These are phyloP conservation scores for Ephialtes manifestator DNA, from an alignment of 2,888 invertebrate species.

Conservation along the genomic window DNA sequence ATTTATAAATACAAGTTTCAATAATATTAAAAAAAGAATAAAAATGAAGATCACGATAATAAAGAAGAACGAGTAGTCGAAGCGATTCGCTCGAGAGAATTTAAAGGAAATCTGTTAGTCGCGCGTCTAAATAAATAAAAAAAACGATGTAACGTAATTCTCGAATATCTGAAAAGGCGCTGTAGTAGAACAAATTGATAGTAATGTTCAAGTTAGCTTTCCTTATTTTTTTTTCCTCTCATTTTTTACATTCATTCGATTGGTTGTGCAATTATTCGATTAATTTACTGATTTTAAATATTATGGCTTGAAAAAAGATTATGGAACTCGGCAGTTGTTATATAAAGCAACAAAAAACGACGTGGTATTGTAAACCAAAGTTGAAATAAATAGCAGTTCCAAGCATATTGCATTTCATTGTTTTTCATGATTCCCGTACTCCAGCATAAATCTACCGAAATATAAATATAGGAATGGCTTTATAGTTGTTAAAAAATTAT, in stretches of 20 bases:
- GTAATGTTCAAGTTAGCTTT: slow-evolving; percentile 64
- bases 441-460: no score
- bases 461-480: no score
- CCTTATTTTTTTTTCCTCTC: slow-evolving; percentile 22
- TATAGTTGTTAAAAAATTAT: no score
- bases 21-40: slow-evolving; percentile 5
- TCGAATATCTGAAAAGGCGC: slow-evolving; percentile 40
- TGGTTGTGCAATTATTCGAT: slow-evolving; percentile 43
- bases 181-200: slow-evolving; percentile 60
- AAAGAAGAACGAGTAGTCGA: slow-evolving; percentile 13
- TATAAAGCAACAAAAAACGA: slow-evolving; percentile 37
- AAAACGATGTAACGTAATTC: slow-evolving; percentile 48
- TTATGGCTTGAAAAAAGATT: slow-evolving; percentile 47
- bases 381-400: slow-evolving; percentile 63
- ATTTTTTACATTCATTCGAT: slow-evolving; percentile 58
- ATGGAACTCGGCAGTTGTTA: slow-evolving; percentile 42
- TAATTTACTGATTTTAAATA: slow-evolving; percentile 54
- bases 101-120: slow-evolving; percentile 69
- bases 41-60: slow-evolving; percentile 18
- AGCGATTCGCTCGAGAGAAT: slow-evolving; percentile 55
- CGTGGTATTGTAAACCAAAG: slow-evolving; percentile 66
- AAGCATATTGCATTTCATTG: slow-evolving; percentile 12
- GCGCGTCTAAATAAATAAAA: slow-evolving; percentile 65
- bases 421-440: slow-evolving; percentile 28
- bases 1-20: slow-evolving; percentile 14